These are phyloP conservation scores for Phylloscopus trochilus DNA, from an alignment of 2,113 vertebrate species.

Conservation along the genomic window DNA sequence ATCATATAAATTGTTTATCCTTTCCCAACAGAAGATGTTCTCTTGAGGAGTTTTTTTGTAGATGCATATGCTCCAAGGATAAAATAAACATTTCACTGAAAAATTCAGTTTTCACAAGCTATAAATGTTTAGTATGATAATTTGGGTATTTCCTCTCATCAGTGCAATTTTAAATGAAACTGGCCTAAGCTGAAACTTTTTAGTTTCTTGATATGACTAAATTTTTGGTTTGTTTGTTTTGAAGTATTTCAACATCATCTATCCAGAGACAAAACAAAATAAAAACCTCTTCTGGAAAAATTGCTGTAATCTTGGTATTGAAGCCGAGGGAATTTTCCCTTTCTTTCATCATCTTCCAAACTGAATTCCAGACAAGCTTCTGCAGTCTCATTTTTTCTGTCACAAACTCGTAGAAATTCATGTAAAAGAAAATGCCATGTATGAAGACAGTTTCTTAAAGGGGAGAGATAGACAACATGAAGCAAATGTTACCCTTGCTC, in stretches of 20 bases:
- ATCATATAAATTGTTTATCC: not conserved
- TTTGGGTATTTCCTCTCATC: not conserved
- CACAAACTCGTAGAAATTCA: not conserved
- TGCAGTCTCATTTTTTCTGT: not conserved
- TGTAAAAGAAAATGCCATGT: not conserved
- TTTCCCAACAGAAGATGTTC: not conserved
- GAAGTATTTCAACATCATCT: not conserved
- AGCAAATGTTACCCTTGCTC: not conserved
- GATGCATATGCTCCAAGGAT: not conserved
- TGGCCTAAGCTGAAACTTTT: not conserved
- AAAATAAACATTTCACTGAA: not conserved
- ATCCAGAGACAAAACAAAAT: not conserved
- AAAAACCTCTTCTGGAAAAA: slow-evolving; percentile 1
- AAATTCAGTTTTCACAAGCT: not conserved
- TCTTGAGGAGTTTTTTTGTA: not conserved
- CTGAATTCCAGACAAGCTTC: slow-evolving; percentile 10
- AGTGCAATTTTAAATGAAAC: not conserved
- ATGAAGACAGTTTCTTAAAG: not conserved
- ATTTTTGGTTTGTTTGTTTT: not conserved
- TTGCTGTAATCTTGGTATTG: not conserved
- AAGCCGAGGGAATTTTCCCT: not conserved
- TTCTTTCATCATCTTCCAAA: slow-evolving; percentile 22
- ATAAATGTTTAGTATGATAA: not conserved
- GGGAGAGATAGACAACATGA: not conserved
- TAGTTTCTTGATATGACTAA: not conserved